Percentiles rank a stretch among this genome's conserved stretches.
Conservation (phyloP, 2,113 vertebrate species). For the Corvus cornix region DNA sequence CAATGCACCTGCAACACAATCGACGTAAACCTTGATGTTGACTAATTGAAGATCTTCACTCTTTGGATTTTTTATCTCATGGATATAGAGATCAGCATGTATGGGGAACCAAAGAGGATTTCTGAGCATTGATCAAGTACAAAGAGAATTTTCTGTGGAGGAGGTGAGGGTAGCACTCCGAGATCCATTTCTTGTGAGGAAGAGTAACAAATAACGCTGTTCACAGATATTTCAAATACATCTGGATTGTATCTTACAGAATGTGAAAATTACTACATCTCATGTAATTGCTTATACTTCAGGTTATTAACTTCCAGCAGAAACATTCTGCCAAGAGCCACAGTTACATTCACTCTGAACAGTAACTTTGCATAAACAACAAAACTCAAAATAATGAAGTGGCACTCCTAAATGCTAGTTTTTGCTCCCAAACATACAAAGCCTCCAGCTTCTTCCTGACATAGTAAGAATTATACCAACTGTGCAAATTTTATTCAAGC, state of each 20-base stretch:
- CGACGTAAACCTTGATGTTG: conserved; percentile 49
- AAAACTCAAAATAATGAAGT: background rate
- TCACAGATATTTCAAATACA: background rate
- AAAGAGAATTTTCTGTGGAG: background rate
- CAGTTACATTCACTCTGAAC: background rate
- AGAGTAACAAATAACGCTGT: background rate
- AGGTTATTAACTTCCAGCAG: background rate
- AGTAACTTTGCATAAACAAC: background rate
- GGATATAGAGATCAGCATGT: background rate
- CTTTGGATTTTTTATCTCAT: background rate
- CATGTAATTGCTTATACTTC: background rate
- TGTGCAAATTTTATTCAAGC: background rate
- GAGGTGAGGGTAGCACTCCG: background rate
- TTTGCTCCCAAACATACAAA: background rate
- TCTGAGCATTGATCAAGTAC: background rate
- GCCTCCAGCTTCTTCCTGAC: background rate
- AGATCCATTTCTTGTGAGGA: background rate
- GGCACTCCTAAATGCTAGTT: background rate
- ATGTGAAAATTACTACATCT: background rate
- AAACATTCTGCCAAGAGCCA: background rate
- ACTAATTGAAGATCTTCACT: conserved; percentile 21
- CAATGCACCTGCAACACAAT: conserved; percentile 56
- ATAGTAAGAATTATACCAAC: background rate
- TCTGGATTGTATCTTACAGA: background rate
- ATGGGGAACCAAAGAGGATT: background rate